phyloP scores from a whole-genome alignment of 1,140 invertebrate genomes.

The Prorops nasuta region DNA sequence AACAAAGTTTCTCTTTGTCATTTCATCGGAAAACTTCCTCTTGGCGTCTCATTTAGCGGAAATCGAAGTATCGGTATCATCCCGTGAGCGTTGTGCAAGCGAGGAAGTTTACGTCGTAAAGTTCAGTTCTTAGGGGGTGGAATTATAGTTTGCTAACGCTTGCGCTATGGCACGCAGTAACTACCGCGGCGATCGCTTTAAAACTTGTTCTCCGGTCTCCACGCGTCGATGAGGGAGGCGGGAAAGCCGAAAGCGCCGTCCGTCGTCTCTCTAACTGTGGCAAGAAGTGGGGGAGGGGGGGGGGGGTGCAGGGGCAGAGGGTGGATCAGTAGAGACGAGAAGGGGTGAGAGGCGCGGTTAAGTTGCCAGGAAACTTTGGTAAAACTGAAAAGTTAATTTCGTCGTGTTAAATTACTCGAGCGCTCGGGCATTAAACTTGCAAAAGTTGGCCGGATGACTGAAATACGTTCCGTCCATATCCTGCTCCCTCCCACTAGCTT shows the following conservation, averaged over 20 bases:
- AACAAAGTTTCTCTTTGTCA: too few relatives aligned
- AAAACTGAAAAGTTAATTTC: slow-evolving; percentile 57
- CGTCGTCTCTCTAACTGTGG: too few relatives aligned
- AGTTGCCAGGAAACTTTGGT: slow-evolving; percentile 52
- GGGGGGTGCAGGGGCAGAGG: slow-evolving; percentile 9
- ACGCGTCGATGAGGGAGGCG: slow-evolving; percentile 12
- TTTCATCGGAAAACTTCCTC: slow-evolving; percentile 6
- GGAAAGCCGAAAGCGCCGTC: slow-evolving; percentile 12
- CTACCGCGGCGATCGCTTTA: slow-evolving; percentile 47
- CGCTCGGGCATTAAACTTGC: slow-evolving; percentile 52
- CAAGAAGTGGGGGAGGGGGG: slow-evolving; percentile 9
- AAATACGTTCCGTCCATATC: slow-evolving; percentile 44
- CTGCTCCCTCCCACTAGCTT: slow-evolving; percentile 7
- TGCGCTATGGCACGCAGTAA: slow-evolving; percentile 30
- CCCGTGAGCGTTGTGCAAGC: slow-evolving; percentile 14
- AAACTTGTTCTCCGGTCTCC: slow-evolving; percentile 41
- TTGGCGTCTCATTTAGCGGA: slow-evolving; percentile 9
- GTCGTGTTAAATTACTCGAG: slow-evolving; percentile 55
- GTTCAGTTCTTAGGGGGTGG: slow-evolving; percentile 35
- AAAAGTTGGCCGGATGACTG: slow-evolving; percentile 52
- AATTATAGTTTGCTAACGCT: slow-evolving; percentile 37
- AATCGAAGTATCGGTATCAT: slow-evolving; percentile 28
- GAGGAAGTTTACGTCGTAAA: slow-evolving; percentile 40
- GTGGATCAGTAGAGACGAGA: slow-evolving; percentile 20
- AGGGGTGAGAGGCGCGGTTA: slow-evolving; percentile 37